Evolutionary conservation across 1,140 invertebrate genomes (phyloP).

Genomic region (Anoplolepis gracilipes): DNA sequence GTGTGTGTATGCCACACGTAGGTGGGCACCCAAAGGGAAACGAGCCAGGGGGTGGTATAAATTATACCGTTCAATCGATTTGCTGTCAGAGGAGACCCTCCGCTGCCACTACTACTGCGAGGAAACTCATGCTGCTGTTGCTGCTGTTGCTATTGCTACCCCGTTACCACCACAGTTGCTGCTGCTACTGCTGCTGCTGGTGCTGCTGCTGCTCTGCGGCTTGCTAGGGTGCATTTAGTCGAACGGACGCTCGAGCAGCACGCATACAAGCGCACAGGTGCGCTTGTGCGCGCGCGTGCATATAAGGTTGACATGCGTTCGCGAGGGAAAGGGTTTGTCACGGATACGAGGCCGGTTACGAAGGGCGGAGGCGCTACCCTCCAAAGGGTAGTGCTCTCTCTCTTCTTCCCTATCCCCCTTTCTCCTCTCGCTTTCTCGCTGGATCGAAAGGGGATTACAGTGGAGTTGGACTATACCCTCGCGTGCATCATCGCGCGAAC

Average conservation of each 20-base stretch:
- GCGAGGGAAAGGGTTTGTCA: constrained; percentile 68
- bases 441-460: constrained; percentile 53
- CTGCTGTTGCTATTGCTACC: constrained; percentile 64
- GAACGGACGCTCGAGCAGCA: constrained; percentile 67
- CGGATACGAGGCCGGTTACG: constrained; percentile 67
- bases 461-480: constrained; percentile 51
- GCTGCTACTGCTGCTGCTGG: constrained; percentile 50
- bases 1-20: constrained; percentile 63
- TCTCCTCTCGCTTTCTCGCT: constrained; percentile 14
- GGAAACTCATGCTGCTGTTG: constrained; percentile 68
- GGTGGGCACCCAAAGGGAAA: constrained; percentile 72
- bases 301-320: constrained; percentile 59
- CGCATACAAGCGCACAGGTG: constrained; percentile 65
- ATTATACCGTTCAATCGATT: constrained; percentile 87
- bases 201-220: constrained; percentile 31
- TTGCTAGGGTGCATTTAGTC: constrained; percentile 71
- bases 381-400: constrained; percentile 57
- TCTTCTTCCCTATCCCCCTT: background rate
- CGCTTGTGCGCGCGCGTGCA: constrained; percentile 65
- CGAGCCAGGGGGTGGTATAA: constrained; percentile 84
- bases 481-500: constrained; percentile 59
- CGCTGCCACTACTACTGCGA: constrained; percentile 71
- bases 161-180: constrained; percentile 33
- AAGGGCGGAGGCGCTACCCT: constrained; percentile 67
- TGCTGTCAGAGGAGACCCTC: constrained; percentile 84